phyloP scores from a whole-genome alignment of 2,797 vertebrate species.

The Cetoscarus ocellatus region DNA sequence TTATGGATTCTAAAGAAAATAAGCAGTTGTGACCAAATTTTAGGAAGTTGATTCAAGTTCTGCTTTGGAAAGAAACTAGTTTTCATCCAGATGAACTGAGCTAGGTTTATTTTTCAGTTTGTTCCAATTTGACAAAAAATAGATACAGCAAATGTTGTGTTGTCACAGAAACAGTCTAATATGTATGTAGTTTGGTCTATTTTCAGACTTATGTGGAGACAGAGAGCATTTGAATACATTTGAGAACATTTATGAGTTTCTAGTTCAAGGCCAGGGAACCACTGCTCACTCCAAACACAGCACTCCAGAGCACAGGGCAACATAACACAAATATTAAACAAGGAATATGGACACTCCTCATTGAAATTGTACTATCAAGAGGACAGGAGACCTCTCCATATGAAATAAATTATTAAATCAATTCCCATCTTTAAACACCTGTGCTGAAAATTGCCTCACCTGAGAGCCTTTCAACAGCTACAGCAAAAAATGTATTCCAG shows the following conservation, averaged over 20 bases:
- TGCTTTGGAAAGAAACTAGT: background rate
- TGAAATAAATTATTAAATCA: slow-evolving; percentile 45
- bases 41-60: background rate
- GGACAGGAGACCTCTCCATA: slow-evolving; percentile 9
- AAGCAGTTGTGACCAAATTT: too few species aligned
- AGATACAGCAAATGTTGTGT: background rate
- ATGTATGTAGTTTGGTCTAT: slow-evolving; percentile 7
- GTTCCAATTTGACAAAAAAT: slow-evolving; percentile 8
- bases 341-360: background rate
- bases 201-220: slow-evolving; percentile 7
- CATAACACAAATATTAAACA: background rate
- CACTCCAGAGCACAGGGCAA: background rate
- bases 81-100: background rate
- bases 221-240: too few species aligned
- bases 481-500: slow-evolving; percentile 38
- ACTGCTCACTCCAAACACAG: background rate
- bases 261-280: background rate
- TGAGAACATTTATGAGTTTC: slow-evolving; percentile 7
- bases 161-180: slow-evolving; percentile 5
- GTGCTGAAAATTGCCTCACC: slow-evolving; percentile 35
- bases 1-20: too few species aligned
- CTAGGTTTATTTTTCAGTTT: slow-evolving; percentile 3
- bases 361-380: slow-evolving; percentile 1
- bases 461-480: slow-evolving; percentile 26
- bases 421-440: slow-evolving; percentile 34